Percentiles rank a stretch among this genome's conserved stretches.
Conservation (phyloP, 35 echinoderm and acorn worm species). For the Apostichopus japonicus region DNA sequence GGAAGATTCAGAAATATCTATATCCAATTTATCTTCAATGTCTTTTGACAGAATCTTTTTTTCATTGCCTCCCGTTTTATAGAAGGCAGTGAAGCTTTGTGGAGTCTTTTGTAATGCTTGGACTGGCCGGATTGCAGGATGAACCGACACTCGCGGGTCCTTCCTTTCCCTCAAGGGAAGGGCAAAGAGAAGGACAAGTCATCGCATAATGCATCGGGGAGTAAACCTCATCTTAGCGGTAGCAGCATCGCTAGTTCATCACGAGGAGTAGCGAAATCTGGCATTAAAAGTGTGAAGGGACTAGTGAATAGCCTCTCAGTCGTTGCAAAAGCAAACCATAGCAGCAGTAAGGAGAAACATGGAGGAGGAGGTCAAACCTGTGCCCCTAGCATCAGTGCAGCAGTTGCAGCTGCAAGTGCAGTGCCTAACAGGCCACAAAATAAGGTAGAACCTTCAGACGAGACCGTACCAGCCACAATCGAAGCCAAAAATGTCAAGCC, state of each 20-base stretch:
- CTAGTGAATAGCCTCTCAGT: conserved; percentile 30
- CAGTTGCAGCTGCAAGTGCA: not conserved
- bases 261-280: conserved; percentile 28
- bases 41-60: not conserved
- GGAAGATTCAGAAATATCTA: no score
- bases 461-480: not conserved
- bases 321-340: not conserved
- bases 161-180: conserved; percentile 43
- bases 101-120: not conserved
- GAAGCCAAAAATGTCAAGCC: not conserved
- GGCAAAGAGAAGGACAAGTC: conserved; percentile 33
- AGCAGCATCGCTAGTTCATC: not conserved
- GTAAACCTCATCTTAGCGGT: conserved; percentile 11
- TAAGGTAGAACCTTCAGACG: not conserved
- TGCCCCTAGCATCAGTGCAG: conserved; percentile 33
- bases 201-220: not conserved
- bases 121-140: not conserved
- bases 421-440: conserved; percentile 1
- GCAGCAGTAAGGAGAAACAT: conserved; percentile 6
- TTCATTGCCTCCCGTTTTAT: not conserved
- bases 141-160: conserved; percentile 52
- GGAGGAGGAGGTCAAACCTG: not conserved
- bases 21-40: no score
- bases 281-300: conserved; percentile 48
- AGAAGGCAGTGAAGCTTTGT: not conserved